These are phyloP conservation scores for Platalea minor DNA, from an alignment of 2,797 vertebrate genomes.

Conservation along the genomic window DNA sequence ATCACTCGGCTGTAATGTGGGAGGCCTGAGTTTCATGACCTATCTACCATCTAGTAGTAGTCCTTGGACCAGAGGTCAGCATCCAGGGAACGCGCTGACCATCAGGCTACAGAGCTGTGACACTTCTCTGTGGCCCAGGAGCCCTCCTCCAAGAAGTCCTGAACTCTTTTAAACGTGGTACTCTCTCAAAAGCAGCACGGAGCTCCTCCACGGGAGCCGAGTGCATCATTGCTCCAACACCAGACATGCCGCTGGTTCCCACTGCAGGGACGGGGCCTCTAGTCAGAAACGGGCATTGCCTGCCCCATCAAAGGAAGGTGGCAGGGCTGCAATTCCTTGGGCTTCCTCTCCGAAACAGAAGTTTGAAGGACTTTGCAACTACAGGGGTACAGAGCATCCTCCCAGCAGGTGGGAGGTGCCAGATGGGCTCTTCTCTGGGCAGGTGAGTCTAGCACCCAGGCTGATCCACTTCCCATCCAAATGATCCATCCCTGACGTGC, in stretches of 20 bases:
- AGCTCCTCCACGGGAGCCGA: fast-evolving
- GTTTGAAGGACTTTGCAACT: not conserved
- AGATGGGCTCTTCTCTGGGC: not conserved
- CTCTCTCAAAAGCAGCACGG: not conserved
- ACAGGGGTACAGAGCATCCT: not conserved
- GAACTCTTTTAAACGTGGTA: not conserved
- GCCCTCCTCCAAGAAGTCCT: not conserved
- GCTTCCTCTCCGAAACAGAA: not conserved
- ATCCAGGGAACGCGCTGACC: not conserved
- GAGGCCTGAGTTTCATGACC: not conserved
- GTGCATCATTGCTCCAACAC: not conserved
- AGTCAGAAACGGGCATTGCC: not conserved
- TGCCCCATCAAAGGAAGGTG: not conserved
- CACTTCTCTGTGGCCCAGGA: not conserved
- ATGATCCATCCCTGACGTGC: not conserved
- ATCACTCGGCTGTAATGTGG: fast-evolving
- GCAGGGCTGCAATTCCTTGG: not conserved
- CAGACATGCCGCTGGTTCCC: not conserved
- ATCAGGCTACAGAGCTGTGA: not conserved
- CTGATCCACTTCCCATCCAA: not conserved
- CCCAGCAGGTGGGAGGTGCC: not conserved
- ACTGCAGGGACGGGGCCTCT: not conserved
- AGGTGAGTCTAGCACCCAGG: not conserved
- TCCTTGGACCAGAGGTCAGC: not conserved
- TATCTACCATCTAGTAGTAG: not conserved